phyloP scores from a whole-genome alignment of 2,888 invertebrate species.

The Spilarctia lutea region DNA sequence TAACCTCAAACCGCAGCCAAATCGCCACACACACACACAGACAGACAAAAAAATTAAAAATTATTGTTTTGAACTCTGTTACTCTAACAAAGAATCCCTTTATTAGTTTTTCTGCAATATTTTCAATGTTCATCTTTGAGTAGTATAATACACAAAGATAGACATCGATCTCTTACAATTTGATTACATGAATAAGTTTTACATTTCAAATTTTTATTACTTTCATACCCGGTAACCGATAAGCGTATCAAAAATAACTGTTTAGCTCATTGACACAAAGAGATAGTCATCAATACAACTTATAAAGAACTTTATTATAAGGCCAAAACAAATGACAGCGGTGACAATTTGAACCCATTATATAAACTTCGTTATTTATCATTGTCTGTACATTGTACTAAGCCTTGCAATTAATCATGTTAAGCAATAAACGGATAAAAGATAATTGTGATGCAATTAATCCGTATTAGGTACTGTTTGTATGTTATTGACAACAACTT shows the following conservation, averaged over 20 bases:
- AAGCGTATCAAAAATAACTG: not conserved
- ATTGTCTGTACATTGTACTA: not conserved
- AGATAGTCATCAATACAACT: not conserved
- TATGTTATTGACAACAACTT: not conserved
- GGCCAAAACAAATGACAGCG: not conserved
- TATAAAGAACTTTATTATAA: not conserved
- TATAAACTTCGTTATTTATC: not conserved
- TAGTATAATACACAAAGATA: too few species aligned
- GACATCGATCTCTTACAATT: too few species aligned
- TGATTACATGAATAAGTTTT: too few species aligned
- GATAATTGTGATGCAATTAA: not conserved
- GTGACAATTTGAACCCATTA: not conserved
- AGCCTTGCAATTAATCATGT: constrained; percentile 1
- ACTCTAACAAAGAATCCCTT: too few species aligned
- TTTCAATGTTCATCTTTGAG: too few species aligned
- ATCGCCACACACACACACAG: too few species aligned
- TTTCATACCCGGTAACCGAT: not conserved
- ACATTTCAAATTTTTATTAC: not conserved
- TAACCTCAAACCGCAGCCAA: too few species aligned
- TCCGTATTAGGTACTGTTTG: not conserved
- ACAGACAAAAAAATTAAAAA: too few species aligned
- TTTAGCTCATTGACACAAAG: not conserved
- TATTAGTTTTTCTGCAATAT: too few species aligned
- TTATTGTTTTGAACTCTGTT: too few species aligned
- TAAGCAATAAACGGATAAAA: not conserved